Percentiles rank a stretch among this genome's conserved stretches.
These are phyloP conservation scores for Plagiodera versicolora DNA, from an alignment of 2,888 invertebrate genomes.

Conservation along the genomic window DNA sequence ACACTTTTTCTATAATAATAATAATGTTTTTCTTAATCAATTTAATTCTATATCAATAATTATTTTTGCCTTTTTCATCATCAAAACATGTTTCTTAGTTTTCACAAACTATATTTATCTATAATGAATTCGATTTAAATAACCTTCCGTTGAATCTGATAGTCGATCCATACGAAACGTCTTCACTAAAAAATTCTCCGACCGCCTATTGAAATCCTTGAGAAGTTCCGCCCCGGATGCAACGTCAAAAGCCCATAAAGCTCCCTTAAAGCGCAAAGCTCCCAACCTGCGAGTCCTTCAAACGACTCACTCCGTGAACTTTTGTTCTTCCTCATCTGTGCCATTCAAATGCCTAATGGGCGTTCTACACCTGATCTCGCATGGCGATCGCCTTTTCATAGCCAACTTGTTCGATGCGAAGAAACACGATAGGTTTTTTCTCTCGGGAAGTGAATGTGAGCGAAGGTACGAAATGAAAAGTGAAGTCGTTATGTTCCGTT, in stretches of 20 bases:
- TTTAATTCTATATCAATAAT: no score
- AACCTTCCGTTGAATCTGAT: not conserved
- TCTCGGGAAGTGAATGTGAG: slow-evolving; percentile 19
- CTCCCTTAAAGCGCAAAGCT: slow-evolving; percentile 20
- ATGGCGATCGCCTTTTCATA: slow-evolving; percentile 43
- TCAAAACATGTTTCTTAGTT: no score
- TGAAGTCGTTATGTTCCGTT: slow-evolving; percentile 34
- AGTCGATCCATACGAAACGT: slow-evolving; percentile 1
- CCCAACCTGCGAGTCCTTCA: slow-evolving; percentile 33
- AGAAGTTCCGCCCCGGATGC: slow-evolving; percentile 38
- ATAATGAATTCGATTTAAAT: not conserved
- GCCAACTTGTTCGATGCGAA: slow-evolving; percentile 39
- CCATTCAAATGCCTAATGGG: slow-evolving; percentile 42
- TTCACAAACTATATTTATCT: not conserved
- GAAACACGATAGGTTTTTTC: slow-evolving; percentile 40
- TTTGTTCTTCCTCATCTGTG: slow-evolving; percentile 35
- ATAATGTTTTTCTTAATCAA: no score
- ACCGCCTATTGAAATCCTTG: not conserved
- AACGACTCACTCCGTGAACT: slow-evolving; percentile 37
- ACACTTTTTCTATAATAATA: no score
- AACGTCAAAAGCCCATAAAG: slow-evolving; percentile 33
- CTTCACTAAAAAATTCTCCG: slow-evolving; percentile 5
- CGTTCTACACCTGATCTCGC: slow-evolving; percentile 47
- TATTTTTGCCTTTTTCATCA: no score
- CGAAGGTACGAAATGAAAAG: slow-evolving; percentile 26